Evolutionary conservation across 2,888 invertebrate genomes (phyloP).

Genomic region (Cartodere bifasciata): DNA sequence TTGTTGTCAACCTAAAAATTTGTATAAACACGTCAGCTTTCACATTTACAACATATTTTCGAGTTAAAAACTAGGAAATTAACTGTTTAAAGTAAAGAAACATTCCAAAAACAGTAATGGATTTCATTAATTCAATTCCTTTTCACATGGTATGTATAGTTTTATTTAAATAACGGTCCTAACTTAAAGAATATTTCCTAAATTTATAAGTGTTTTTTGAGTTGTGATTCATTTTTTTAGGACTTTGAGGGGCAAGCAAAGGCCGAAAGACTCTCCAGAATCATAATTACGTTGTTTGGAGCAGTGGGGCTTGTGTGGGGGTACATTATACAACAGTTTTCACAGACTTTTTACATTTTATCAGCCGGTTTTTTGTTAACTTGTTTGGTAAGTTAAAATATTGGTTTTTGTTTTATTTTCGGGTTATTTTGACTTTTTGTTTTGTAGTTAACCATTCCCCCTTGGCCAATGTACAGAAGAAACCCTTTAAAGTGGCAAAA

Average conservation of each 20-base stretch:
- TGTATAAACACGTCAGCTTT: no score
- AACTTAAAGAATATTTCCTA: no score
- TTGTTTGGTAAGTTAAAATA: conserved; percentile 53
- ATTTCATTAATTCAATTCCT: no score
- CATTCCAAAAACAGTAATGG: no score
- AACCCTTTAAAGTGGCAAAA: conserved; percentile 84
- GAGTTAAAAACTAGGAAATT: no score
- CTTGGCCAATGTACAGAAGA: conserved; percentile 91
- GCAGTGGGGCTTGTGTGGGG: conserved; percentile 87
- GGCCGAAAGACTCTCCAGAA: conserved; percentile 79
- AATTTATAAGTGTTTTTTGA: no score
- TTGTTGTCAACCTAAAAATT: no score
- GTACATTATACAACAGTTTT: conserved; percentile 88
- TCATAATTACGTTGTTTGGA: conserved; percentile 83
- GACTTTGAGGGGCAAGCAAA: conserved; percentile 85
- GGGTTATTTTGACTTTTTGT: conserved; percentile 9
- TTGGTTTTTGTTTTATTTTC: conserved; percentile 3
- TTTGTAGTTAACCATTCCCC: conserved; percentile 70
- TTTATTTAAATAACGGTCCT: no score
- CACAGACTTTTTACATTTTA: conserved; percentile 85
- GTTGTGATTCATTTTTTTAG: conserved; percentile 39
- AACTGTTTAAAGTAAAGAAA: no score
- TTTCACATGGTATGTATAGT: no score
- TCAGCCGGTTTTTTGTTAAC: conserved; percentile 84
- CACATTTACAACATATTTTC: no score